Percentiles rank a stretch among this genome's conserved stretches.
Conservation (phyloP, 1,140 invertebrate species). For the Apis florea region DNA sequence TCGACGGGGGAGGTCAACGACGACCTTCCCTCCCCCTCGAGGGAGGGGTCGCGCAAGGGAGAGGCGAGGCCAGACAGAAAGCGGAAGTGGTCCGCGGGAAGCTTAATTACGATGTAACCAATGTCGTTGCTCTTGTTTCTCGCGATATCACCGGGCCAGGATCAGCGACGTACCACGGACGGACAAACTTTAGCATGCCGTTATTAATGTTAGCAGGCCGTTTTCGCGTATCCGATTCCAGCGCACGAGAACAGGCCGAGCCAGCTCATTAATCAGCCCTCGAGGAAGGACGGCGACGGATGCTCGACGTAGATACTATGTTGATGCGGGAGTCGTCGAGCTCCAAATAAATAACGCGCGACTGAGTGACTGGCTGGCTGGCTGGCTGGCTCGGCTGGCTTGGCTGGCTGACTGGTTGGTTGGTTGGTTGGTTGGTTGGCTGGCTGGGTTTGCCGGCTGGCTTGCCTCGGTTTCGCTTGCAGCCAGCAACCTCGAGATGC, state of each 20-base stretch:
- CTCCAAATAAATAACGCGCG: constrained; percentile 52
- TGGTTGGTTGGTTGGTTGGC: not conserved
- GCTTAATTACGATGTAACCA: constrained; percentile 54
- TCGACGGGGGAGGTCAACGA: not conserved
- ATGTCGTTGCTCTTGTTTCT: constrained; percentile 49
- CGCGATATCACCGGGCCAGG: constrained; percentile 28
- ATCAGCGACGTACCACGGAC: constrained; percentile 44
- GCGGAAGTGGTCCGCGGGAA: constrained; percentile 35
- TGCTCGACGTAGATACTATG: constrained; percentile 52
- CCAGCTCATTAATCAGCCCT: constrained; percentile 54
- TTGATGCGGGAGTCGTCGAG: constrained; percentile 48
- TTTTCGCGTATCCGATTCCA: constrained; percentile 57
- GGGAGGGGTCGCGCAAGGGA: not conserved
- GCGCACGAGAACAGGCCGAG: constrained; percentile 41
- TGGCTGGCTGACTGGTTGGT: not conserved
- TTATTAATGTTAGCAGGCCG: constrained; percentile 58
- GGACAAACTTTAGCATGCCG: constrained; percentile 54
- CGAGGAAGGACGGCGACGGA: constrained; percentile 48
- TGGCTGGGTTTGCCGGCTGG: constrained; percentile 3
- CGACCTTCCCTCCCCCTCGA: not conserved
- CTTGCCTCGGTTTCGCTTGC: constrained; percentile 4
- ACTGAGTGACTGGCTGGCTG: constrained; percentile 8
- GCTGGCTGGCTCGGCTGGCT: not conserved
- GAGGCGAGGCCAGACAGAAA: constrained; percentile 13
- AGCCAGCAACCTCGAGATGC: not conserved